Percentiles rank a stretch among this genome's conserved stretches.
These are phyloP conservation scores for Cyanocitta stelleri DNA, from an alignment of 2,113 vertebrate species.

Conservation along the genomic window DNA sequence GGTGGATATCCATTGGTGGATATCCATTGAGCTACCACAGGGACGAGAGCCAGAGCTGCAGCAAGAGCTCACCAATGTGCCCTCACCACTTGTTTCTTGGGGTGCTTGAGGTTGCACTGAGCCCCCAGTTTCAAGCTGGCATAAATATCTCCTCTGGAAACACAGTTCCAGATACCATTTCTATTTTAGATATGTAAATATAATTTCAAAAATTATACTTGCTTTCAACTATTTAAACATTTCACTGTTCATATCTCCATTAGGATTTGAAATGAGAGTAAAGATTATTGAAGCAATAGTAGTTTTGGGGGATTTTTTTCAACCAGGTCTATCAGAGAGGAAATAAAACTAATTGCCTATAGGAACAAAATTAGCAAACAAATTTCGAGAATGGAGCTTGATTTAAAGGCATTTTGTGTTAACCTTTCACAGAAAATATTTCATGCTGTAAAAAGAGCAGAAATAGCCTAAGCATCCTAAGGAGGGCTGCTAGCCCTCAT, in stretches of 20 bases:
- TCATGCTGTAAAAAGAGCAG: background rate
- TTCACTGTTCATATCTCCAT: background rate
- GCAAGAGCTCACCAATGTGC: background rate
- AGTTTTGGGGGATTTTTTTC: background rate
- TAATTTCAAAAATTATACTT: background rate
- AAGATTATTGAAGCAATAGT: background rate
- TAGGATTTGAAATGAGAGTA: background rate
- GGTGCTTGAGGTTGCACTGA: background rate
- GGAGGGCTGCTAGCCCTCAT: background rate
- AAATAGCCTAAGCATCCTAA: background rate
- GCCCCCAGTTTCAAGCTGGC: background rate
- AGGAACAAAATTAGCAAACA: background rate
- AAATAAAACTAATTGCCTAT: background rate
- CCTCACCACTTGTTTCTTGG: background rate
- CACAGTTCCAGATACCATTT: background rate
- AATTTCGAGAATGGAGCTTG: background rate
- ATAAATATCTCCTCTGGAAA: background rate
- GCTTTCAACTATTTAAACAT: background rate
- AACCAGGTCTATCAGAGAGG: background rate
- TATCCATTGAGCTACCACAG: background rate
- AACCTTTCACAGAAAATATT: background rate
- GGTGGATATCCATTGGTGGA: background rate
- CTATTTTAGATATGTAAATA: background rate
- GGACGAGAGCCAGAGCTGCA: background rate
- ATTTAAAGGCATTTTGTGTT: background rate